Evolutionary conservation across 1,140 invertebrate genomes (phyloP).

Genomic region (Wiebesia pumilae): DNA sequence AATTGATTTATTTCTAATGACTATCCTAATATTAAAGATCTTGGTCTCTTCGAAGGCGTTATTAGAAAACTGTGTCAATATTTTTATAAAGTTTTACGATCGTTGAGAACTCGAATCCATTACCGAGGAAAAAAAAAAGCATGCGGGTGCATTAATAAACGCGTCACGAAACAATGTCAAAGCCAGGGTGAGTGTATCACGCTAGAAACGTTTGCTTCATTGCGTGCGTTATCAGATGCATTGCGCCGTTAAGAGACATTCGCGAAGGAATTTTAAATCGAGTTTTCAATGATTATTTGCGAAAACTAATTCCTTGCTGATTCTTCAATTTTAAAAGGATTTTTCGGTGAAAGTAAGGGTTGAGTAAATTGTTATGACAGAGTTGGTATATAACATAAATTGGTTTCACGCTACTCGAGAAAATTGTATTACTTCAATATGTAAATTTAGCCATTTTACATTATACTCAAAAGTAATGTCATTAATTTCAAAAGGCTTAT

Average conservation of each 20-base stretch:
- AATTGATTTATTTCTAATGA: no score
- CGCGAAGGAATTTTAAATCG: not conserved
- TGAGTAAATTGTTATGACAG: no score
- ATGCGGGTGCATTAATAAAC: slow-evolving; percentile 28
- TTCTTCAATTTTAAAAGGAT: no score
- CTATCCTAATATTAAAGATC: no score
- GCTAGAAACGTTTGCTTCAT: not conserved
- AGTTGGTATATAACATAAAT: no score
- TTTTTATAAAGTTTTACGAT: slow-evolving; percentile 4
- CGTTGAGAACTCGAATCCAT: not conserved
- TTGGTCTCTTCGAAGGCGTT: not conserved
- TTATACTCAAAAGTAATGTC: not conserved
- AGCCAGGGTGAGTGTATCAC: slow-evolving; percentile 20
- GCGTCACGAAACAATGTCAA: slow-evolving; percentile 47
- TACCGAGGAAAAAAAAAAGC: not conserved
- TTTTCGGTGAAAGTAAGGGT: no score
- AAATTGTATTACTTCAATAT: no score
- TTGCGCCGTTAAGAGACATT: not conserved
- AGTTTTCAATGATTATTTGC: slow-evolving; percentile 3
- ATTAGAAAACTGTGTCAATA: not conserved
- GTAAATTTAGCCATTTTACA: no score
- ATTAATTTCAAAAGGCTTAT: not conserved
- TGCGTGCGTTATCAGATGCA: not conserved
- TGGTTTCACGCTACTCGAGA: no score
- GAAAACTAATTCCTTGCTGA: slow-evolving; percentile 35